Conservation (phyloP, 2,888 invertebrate genomes). For the Dexiosoma caninum region DNA sequence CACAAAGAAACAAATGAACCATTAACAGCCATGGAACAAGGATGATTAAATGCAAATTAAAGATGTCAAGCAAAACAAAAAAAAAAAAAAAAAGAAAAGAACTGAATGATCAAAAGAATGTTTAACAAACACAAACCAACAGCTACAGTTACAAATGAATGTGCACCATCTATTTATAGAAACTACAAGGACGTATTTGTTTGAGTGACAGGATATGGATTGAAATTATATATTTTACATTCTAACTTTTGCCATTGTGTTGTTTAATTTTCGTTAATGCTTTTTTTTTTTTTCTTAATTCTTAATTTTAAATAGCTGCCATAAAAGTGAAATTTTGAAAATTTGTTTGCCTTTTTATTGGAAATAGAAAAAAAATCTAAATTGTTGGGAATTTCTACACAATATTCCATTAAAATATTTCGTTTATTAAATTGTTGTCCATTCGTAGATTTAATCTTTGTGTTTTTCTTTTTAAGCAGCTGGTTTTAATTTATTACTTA, state of each 20-base stretch:
- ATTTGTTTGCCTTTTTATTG: neutral
- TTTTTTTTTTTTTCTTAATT: too few relatives aligned
- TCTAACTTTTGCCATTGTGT: neutral
- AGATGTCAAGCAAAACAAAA: conserved; percentile 49
- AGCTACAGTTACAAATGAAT: neutral
- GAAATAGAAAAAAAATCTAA: neutral
- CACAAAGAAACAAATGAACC: conserved; percentile 64
- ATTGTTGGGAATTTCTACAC: too few relatives aligned
- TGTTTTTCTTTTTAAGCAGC: neutral
- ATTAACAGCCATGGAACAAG: conserved; percentile 62
- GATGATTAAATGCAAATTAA: conserved; percentile 63
- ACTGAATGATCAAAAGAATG: conserved; percentile 58
- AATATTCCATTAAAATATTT: neutral
- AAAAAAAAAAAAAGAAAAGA: conserved; percentile 13
- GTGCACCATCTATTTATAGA: neutral
- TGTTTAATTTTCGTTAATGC: neutral
- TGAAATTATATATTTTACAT: neutral
- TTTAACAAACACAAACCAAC: conserved; percentile 41
- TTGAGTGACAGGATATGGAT: neutral
- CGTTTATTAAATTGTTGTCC: neutral
- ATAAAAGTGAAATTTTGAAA: neutral
- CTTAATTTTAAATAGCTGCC: neutral
- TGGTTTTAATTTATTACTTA: neutral
- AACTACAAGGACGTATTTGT: neutral
- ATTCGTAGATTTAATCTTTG: neutral